Evolutionary conservation across 2,113 vertebrate species (phyloP).

Genomic region (Cebus imitator): DNA sequence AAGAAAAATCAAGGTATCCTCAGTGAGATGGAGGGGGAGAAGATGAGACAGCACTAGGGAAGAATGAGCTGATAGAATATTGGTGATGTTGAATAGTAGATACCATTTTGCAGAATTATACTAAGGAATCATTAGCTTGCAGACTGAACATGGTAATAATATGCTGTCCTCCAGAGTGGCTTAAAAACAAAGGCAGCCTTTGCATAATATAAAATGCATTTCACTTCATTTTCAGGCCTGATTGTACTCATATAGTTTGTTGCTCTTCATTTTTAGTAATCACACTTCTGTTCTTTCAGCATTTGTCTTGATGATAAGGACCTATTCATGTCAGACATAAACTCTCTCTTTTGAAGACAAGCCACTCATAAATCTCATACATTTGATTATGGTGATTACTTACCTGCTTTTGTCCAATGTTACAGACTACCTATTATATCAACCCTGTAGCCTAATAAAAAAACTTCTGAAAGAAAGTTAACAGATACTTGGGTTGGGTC

Average conservation of each 20-base stretch:
- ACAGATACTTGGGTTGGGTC: not conserved
- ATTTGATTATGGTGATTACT: conserved; percentile 68
- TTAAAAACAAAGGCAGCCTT: conserved; percentile 71
- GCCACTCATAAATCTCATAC: conserved; percentile 60
- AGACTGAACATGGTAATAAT: conserved; percentile 49
- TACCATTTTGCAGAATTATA: not conserved
- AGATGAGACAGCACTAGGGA: not conserved
- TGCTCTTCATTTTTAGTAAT: conserved; percentile 68
- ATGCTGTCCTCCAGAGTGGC: conserved; percentile 45
- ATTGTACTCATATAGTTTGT: conserved; percentile 53
- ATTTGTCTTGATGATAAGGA: conserved; percentile 68
- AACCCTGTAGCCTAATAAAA: conserved; percentile 2
- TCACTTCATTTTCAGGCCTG: conserved; percentile 56
- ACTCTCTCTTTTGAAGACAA: conserved; percentile 57
- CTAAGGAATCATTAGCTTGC: conserved; percentile 47
- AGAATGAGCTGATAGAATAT: not conserved
- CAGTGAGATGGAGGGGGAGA: not conserved
- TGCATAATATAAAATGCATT: conserved; percentile 49
- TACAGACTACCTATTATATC: conserved; percentile 17
- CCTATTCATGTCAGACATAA: conserved; percentile 51
- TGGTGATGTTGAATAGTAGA: not conserved
- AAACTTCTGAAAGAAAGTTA: conserved; percentile 41
- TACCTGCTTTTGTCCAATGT: conserved; percentile 59
- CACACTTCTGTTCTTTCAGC: conserved; percentile 51
- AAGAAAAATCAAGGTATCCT: not conserved